Conservation (phyloP, 2,888 invertebrate genomes). For the Dioctria rufipes region DNA sequence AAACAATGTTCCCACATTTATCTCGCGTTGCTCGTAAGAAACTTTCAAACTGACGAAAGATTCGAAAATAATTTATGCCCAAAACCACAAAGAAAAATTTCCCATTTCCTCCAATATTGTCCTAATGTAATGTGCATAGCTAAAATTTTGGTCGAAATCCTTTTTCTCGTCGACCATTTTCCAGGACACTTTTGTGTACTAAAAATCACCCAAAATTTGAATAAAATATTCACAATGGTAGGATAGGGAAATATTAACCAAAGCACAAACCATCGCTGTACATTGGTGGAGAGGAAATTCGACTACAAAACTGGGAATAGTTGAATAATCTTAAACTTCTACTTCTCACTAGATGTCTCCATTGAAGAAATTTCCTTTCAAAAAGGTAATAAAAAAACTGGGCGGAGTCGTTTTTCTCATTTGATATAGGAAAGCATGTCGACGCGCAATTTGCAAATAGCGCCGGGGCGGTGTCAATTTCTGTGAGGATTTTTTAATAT, state of each 20-base stretch:
- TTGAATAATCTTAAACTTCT: not conserved
- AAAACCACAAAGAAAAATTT: too few species aligned
- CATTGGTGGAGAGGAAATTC: not conserved
- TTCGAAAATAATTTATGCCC: too few species aligned
- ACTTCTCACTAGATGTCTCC: constrained; percentile 34
- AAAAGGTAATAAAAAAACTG: constrained; percentile 55
- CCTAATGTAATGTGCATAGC: too few species aligned
- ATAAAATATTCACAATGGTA: too few species aligned
- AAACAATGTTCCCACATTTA: too few species aligned
- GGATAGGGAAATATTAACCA: not conserved
- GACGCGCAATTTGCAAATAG: constrained; percentile 50
- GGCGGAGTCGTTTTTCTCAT: constrained; percentile 58
- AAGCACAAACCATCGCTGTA: not conserved
- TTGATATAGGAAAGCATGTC: constrained; percentile 16
- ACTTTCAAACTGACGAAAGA: too few species aligned
- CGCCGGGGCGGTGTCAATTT: constrained; percentile 55
- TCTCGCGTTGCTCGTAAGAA: too few species aligned
- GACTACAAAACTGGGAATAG: not conserved
- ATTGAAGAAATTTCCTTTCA: not conserved
- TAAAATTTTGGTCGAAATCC: too few species aligned
- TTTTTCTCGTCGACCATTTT: too few species aligned
- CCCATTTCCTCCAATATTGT: too few species aligned
- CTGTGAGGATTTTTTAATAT: not conserved
- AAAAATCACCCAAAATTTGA: not conserved
- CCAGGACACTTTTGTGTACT: constrained; percentile 8